Conservation (phyloP, 1,140 invertebrate species). For the Neoseiulus cucumeris region DNA sequence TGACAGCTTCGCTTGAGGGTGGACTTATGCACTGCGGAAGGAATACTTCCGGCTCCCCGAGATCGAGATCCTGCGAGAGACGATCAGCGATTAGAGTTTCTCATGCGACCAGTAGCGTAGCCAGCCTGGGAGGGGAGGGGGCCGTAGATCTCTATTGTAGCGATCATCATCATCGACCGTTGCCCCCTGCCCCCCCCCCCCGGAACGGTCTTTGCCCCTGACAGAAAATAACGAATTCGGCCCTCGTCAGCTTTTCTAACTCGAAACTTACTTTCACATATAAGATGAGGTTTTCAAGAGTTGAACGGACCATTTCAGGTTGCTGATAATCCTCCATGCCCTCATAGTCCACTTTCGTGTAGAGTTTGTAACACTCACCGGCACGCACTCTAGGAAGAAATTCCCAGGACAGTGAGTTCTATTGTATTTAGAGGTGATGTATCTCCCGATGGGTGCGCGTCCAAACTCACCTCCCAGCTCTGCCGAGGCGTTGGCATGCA, state of each 20-base stretch:
- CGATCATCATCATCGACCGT: no score
- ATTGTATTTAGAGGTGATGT: no score
- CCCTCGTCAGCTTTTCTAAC: no score
- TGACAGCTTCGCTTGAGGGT: not conserved
- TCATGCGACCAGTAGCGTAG: no score
- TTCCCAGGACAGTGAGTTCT: no score
- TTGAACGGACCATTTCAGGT: not conserved
- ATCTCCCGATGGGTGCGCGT: no score
- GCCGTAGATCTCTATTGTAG: no score
- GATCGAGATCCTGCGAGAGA: not conserved
- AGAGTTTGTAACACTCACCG: not conserved
- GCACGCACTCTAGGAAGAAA: not conserved
- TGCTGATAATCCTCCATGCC: not conserved
- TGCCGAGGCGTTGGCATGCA: conserved; percentile 65
- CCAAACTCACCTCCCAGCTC: conserved; percentile 41
- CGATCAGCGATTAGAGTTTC: no score
- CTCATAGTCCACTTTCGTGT: not conserved
- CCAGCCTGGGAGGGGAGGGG: no score
- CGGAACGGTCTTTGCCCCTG: no score
- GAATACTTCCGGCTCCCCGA: not conserved
- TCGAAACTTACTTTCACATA: not conserved
- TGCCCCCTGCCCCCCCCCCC: no score
- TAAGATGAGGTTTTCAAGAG: not conserved
- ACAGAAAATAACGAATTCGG: no score
- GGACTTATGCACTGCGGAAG: not conserved